Percentiles rank a stretch among this genome's conserved stretches.
These are phyloP conservation scores for Cosmopolites sordidus DNA, from an alignment of 2,888 invertebrate species.

Conservation along the genomic window DNA sequence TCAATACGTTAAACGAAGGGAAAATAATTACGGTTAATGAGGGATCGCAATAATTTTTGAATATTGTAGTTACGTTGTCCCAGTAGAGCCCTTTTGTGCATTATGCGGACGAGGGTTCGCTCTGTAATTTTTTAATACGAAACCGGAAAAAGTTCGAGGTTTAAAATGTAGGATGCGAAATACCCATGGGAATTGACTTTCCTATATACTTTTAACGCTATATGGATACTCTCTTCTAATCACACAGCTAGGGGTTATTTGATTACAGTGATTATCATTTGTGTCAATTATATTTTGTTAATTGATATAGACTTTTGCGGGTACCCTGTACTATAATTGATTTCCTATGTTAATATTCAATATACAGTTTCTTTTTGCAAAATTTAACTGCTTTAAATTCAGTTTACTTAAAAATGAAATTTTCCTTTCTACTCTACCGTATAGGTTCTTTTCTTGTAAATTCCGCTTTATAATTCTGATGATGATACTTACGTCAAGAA, in stretches of 20 bases:
- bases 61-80: slow-evolving; percentile 40
- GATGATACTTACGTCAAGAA: too few species aligned
- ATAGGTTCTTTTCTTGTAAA: too few species aligned
- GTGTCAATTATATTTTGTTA: slow-evolving; percentile 36
- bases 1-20: slow-evolving; percentile 13
- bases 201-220: slow-evolving; percentile 35
- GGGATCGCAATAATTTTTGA: slow-evolving; percentile 38
- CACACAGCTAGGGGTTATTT: slow-evolving; percentile 37
- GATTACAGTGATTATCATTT: slow-evolving; percentile 39
- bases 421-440: too few species aligned
- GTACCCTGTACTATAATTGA: too few species aligned
- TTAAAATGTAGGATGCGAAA: slow-evolving; percentile 35
- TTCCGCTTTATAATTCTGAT: too few species aligned
- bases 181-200: slow-evolving; percentile 38
- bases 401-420: too few species aligned
- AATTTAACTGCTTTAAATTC: too few species aligned
- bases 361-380: too few species aligned
- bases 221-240: slow-evolving; percentile 38
- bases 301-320: too few species aligned
- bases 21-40: slow-evolving; percentile 43
- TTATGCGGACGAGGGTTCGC: slow-evolving; percentile 24
- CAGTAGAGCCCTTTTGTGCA: slow-evolving; percentile 33
- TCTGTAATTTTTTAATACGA: slow-evolving; percentile 26
- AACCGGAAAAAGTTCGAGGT: slow-evolving; percentile 27
- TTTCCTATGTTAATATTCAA: too few species aligned